Evolutionary conservation across 2,888 invertebrate species (phyloP), one percentile per base, ranked within the genome.

Genomic region (Drosophila algonquin): DNA sequence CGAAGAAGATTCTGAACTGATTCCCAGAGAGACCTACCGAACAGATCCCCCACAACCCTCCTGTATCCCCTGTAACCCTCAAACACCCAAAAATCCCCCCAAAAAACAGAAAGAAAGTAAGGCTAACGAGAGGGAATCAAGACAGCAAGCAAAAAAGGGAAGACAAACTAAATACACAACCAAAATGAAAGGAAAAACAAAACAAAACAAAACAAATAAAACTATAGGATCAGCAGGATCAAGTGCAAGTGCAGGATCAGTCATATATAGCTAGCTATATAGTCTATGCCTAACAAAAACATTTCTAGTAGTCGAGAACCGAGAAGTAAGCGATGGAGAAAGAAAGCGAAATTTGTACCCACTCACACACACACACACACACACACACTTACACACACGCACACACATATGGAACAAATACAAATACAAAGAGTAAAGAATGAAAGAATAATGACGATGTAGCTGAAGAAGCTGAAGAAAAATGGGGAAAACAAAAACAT

Each of bases 171-270:
- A 18, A 56, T 44, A 16, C 46, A 56, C 16, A 18, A 12, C 30
- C 7, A 18, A 52, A 16, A 32, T 18, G 27, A n/a, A n/a, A 24
- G 24, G 12, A 27, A 27, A 67, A 47, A 52, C 48, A 75, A 58
- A 67, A 18, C 18, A 67, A 53, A 27, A 5, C 40, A 21, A 63
- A 47, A 47, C 16, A 58, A 48, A 96, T 96, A 96, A 96, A 81
- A 74, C 54, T 80, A 70, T 75, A 64, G 64, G 69, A 60, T 69
- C 64, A 47, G 68, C 53, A 40, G 62, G 18, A 40, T 40, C 40
- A 40, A 21, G 21, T 21, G 21, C 21, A 21, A 40, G 40, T 6
- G 40, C 40, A 30, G 50, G 65, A 67, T 67, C 75, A 53, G 62
- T 54, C 47, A 76, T 75, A 72, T 63, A 85, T 73, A 75, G 80